Conservation (phyloP, 2,888 invertebrate species). For the Toxonevra muliebris region DNA sequence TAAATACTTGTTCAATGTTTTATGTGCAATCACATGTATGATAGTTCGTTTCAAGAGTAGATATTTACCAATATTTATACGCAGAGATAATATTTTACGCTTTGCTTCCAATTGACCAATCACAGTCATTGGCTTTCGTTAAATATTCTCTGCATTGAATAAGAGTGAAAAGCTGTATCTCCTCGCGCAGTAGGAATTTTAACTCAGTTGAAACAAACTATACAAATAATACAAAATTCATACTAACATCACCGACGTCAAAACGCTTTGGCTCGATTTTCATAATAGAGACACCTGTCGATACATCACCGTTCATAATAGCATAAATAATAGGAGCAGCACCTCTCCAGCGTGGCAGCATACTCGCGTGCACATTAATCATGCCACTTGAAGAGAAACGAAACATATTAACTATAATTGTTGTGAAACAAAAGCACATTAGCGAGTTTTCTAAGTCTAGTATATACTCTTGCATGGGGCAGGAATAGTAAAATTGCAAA, state of each 20-base stretch:
- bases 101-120: no score
- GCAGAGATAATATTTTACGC: constrained; percentile 12
- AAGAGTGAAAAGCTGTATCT: no score
- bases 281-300: constrained; percentile 89
- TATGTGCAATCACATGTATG: no score
- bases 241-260: constrained; percentile 75
- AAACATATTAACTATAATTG: not conserved
- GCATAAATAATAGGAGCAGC: constrained; percentile 91
- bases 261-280: constrained; percentile 82
- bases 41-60: constrained; percentile 38
- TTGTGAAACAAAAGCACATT: not conserved
- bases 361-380: constrained; percentile 92
- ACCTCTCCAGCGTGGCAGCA: constrained; percentile 92
- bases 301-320: constrained; percentile 80
- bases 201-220: no score
- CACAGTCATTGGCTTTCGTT: no score
- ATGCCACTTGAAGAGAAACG: constrained; percentile 74
- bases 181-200: no score
- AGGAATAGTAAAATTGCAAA: no score
- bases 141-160: no score
- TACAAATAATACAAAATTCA: not conserved
- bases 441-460: no score
- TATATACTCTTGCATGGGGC: not conserved
- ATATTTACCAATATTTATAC: not conserved
- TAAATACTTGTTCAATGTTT: not conserved